A percentile compares a stretch with the other conserved stretches of the same genome.
phyloP scores from a whole-genome alignment of 2,113 vertebrate genomes.

The Lontra canadensis region DNA sequence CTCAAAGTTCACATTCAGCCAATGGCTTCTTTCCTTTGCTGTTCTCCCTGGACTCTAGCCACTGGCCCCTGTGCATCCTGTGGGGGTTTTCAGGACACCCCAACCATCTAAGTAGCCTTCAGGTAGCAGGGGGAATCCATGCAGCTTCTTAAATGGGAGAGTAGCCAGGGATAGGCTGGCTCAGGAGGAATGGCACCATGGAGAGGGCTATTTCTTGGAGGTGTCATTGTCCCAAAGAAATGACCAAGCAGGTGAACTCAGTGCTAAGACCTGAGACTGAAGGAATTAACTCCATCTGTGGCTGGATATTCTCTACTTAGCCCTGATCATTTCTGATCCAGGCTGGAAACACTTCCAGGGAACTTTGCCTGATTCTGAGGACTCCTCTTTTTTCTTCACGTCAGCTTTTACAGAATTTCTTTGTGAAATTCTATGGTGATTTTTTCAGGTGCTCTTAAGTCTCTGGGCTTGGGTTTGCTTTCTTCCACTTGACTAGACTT shows the following conservation, averaged over 20 bases:
- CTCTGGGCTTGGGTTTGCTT: not conserved
- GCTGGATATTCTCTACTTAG: not conserved
- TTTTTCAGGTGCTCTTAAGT: not conserved
- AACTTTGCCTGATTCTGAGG: not conserved
- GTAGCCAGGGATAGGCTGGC: not conserved
- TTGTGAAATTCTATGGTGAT: not conserved
- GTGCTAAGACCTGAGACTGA: not conserved
- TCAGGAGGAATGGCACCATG: not conserved
- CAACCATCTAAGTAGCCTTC: not conserved
- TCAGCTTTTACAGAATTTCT: not conserved
- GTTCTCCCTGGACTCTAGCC: not conserved
- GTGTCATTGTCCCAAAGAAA: not conserved
- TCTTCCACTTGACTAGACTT: not conserved
- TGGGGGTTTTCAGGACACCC: not conserved
- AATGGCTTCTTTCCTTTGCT: not conserved
- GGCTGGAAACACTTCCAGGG: not conserved
- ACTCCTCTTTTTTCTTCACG: not conserved
- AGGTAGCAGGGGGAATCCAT: not conserved
- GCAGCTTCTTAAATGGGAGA: not conserved
- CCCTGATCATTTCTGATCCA: not conserved
- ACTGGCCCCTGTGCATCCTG: not conserved
- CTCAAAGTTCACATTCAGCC: not conserved
- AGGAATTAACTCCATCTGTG: not conserved
- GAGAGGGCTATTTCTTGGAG: not conserved
- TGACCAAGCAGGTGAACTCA: not conserved